Conservation (phyloP, 2,888 invertebrate genomes). For the Cheiracanthium punctorium region DNA sequence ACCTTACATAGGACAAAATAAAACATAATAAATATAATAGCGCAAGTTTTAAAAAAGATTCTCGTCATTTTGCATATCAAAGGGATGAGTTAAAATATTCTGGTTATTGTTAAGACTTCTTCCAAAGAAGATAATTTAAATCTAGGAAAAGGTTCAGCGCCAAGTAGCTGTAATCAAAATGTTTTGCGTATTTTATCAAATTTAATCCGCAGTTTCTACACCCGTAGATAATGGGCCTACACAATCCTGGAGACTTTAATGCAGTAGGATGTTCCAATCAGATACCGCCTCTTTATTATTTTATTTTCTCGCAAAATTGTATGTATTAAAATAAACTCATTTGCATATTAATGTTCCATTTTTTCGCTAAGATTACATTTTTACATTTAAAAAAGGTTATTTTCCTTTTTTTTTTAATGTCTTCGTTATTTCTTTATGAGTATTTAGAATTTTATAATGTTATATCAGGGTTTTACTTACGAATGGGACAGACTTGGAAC, state of each 20-base stretch:
- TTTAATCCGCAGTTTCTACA: slow-evolving; percentile 43
- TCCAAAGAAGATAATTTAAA: not conserved
- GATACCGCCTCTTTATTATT: slow-evolving; percentile 6
- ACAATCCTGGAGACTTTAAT: slow-evolving; percentile 18
- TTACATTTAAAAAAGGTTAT: not conserved
- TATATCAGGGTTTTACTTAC: too few species aligned
- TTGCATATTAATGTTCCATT: not conserved
- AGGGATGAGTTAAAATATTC: not conserved
- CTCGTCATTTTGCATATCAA: not conserved
- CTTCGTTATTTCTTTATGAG: too few species aligned
- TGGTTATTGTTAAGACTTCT: not conserved
- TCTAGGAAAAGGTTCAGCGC: not conserved
- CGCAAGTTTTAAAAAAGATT: not conserved
- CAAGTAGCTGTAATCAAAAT: slow-evolving; percentile 43
- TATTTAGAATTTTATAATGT: too few species aligned
- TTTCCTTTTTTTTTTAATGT: too few species aligned
- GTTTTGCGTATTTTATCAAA: slow-evolving; percentile 40
- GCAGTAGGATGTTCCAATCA: slow-evolving; percentile 37
- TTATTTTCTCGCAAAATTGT: slow-evolving; percentile 20
- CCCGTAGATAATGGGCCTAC: slow-evolving; percentile 38
- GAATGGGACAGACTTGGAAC: too few species aligned
- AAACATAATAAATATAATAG: not conserved
- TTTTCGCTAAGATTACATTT: not conserved
- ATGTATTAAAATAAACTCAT: not conserved
- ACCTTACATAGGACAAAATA: not conserved